These are phyloP conservation scores for Caracal caracal DNA, from an alignment of 2,113 vertebrate species.

Conservation along the genomic window DNA sequence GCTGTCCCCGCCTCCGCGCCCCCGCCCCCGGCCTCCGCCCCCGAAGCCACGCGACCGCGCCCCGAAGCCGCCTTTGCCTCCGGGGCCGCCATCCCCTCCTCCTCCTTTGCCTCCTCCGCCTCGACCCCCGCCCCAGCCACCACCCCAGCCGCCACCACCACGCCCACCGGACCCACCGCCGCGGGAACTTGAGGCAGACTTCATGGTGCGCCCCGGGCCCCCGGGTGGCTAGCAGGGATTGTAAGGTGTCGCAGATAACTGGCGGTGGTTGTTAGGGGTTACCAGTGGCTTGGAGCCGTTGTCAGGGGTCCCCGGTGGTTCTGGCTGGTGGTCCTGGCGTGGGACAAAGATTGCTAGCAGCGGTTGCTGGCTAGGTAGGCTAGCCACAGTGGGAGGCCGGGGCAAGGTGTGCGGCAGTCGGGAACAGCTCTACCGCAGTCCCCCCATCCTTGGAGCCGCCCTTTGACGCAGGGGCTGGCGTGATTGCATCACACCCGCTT, in stretches of 20 bases:
- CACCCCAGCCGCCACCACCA: constrained; percentile 80
- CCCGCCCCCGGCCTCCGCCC: constrained; percentile 55
- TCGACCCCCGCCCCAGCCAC: constrained; percentile 83
- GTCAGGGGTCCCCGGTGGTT: neutral
- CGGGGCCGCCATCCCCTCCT: constrained; percentile 89
- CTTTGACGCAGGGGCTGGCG: constrained; percentile 51
- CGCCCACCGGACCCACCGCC: constrained; percentile 74
- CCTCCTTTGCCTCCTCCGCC: constrained; percentile 85
- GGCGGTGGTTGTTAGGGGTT: neutral
- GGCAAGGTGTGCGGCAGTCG: neutral
- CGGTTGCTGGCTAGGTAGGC: too few species aligned
- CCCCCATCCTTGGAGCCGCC: neutral
- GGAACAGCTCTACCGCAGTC: neutral
- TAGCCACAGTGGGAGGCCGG: neutral
- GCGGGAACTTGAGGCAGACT: constrained; percentile 59
- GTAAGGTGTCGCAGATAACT: neutral
- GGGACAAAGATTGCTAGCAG: neutral
- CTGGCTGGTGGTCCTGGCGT: neutral
- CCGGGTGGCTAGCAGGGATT: neutral
- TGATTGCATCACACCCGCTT: constrained; percentile 63
- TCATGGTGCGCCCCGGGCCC: constrained; percentile 54
- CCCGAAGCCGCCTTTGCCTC: constrained; percentile 26
- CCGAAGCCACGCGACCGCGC: neutral
- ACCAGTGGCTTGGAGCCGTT: neutral
- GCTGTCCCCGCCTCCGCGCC: constrained; percentile 73